phyloP scores from a whole-genome alignment of 2,797 vertebrate species.

The Poliocrania exsul region DNA sequence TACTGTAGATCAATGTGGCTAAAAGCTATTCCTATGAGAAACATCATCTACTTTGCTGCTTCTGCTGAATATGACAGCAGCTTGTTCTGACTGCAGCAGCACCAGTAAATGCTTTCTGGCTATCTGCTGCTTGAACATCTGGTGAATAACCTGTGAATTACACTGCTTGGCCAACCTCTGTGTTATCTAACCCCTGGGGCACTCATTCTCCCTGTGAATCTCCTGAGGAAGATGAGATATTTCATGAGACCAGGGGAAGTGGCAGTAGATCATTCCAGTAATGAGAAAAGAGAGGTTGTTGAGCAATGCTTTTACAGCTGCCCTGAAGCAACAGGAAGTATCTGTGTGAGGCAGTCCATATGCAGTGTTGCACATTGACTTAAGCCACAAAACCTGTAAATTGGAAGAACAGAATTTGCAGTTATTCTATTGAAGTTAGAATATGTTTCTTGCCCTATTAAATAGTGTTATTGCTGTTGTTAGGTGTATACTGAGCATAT shows the following conservation, averaged over 20 bases:
- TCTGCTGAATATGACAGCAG: not conserved
- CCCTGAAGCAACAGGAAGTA: not conserved
- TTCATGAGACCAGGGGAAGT: not conserved
- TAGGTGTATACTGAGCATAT: not conserved
- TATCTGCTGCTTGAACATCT: not conserved
- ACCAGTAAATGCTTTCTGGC: not conserved
- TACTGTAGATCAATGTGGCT: not conserved
- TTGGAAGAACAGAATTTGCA: not conserved
- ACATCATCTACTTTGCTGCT: not conserved
- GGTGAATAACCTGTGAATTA: constrained; percentile 9
- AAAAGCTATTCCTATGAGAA: not conserved
- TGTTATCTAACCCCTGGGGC: not conserved
- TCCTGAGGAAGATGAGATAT: not conserved
- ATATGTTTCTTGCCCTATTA: not conserved
- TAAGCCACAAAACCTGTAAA: not conserved
- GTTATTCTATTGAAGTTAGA: not conserved
- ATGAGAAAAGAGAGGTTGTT: not conserved
- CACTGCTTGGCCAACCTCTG: not conserved
- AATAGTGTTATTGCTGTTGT: not conserved
- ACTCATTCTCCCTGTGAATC: not conserved
- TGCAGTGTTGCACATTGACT: not conserved
- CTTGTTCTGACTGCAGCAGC: not conserved
- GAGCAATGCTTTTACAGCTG: not conserved
- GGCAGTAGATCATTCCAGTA: not conserved
- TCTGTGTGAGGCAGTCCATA: not conserved